Conservation (phyloP, 30 jellyfish, hydroid and myxozoan genomes). For the Catostylus mosaicus region DNA sequence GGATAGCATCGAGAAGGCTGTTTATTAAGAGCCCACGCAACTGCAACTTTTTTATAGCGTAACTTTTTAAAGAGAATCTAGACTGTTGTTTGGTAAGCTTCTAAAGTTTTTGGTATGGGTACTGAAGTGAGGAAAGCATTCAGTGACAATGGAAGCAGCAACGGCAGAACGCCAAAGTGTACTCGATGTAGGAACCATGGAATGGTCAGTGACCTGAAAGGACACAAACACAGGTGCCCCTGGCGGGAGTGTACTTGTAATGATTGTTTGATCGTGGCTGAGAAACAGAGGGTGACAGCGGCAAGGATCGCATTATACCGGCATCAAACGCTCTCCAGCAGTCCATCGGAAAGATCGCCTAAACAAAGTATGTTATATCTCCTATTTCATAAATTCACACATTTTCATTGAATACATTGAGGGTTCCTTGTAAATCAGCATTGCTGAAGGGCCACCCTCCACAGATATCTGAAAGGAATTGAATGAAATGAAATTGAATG, state of each 20-base stretch:
- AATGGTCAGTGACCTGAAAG: constrained; percentile 82
- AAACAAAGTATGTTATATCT: not conserved
- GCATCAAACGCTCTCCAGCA: constrained; percentile 58
- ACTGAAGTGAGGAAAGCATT: constrained; percentile 25
- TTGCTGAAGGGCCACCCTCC: no score
- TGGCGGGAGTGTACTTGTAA: constrained; percentile 90
- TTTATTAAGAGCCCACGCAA: no score
- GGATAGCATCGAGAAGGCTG: no score
- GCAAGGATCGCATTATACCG: constrained; percentile 94
- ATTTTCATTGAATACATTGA: no score
- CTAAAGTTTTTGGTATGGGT: no score
- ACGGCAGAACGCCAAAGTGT: constrained; percentile 88
- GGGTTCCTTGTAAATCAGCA: no score
- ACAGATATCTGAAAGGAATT: no score
- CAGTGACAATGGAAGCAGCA: constrained; percentile 17
- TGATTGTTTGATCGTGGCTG: constrained; percentile 81
- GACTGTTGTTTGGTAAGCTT: no score
- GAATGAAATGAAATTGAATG: no score
- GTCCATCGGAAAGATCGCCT: not conserved
- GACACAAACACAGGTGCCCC: constrained; percentile 93
- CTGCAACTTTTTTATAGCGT: no score
- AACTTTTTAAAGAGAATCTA: no score
- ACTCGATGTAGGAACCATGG: constrained; percentile 98
- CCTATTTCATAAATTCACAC: no score
- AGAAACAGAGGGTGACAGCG: constrained; percentile 91